phyloP scores from a whole-genome alignment of 2,113 vertebrate species.

The Lophotis ruficrista region DNA sequence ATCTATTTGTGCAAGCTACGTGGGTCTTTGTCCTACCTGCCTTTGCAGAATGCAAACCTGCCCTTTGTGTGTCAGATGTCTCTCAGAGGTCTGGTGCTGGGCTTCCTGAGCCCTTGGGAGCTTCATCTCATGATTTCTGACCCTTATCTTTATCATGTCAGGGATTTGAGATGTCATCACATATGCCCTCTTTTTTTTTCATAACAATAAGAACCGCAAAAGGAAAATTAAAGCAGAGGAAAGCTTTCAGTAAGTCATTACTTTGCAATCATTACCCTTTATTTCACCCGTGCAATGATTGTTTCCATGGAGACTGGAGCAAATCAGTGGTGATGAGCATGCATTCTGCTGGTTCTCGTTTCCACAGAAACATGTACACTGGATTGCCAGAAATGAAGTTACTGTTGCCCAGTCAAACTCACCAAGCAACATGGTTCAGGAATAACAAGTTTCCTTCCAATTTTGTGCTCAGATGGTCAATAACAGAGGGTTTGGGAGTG shows the following conservation, averaged over 20 bases:
- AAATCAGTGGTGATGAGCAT: neutral
- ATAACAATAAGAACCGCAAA: neutral
- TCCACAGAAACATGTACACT: conserved; percentile 50
- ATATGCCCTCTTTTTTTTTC: neutral
- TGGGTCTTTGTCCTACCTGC: neutral
- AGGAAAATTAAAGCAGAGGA: neutral
- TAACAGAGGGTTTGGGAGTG: accelerated
- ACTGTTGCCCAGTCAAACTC: neutral
- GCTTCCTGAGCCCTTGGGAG: neutral
- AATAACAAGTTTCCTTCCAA: neutral
- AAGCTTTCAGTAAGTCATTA: conserved; percentile 53
- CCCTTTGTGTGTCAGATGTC: neutral
- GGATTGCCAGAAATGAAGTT: conserved; percentile 16
- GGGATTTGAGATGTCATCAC: neutral
- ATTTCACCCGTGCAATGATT: neutral
- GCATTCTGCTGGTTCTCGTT: conserved; percentile 37
- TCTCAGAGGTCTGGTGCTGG: neutral
- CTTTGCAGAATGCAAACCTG: neutral
- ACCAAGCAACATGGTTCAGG: neutral
- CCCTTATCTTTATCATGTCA: neutral
- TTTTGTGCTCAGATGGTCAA: neutral
- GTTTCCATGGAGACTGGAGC: conserved; percentile 63
- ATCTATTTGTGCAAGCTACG: neutral
- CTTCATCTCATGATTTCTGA: neutral
- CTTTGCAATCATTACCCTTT: conserved; percentile 4